Evolutionary conservation across 2,113 vertebrate genomes (phyloP), one percentile per base, ranked within the genome.

Genomic region (human): DNA sequence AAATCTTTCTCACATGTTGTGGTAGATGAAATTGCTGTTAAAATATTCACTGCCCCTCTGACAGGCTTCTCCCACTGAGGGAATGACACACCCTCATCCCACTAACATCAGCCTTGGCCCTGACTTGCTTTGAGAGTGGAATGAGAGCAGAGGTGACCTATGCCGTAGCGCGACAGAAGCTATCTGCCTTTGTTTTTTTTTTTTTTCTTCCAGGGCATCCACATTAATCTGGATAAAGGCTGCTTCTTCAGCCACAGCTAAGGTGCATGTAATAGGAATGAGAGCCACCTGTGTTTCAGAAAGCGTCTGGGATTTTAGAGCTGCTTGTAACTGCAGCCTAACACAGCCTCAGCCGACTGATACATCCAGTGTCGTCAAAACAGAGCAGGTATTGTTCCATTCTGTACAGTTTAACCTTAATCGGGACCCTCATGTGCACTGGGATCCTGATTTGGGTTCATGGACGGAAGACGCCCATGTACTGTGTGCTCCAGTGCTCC

Each of bases 391-490:
- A 5, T 30, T 32, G 48, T 68, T 70, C 18, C 32, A 27, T 64
- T 82, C n/a, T 80, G 43, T 70, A 45, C 25, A 18, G 2, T 80
- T 43, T 80, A 59, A 27, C 40, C 5, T n/a, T 25, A 23, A 8
- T 32, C 6, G 12, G 50, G 35, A 12, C 55, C 64, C 48, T 50
- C n/a, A 17, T 43, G 70, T 17, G 35, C 2, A 6, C 7, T 3
- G 2, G 7, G 14, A 40, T 6, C 5, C 22, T 25, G 64, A 10
- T 48, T 8, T 27, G 35, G 32, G 18, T 72, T 81, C 17, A 5
- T 10, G n/a, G 40, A 72, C 0, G 4, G 9, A 17, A 81, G 23
- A 43, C 1, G 3, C 27, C 16, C 13, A 72, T 0, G 17, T 12
- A 8, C 57, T 55, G 6, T 61, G 6, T 11, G 32, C 20, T 78